Percentiles rank a stretch among this genome's conserved stretches.
These are phyloP conservation scores for Alethe castanea DNA, from an alignment of 2,113 vertebrate genomes.

Conservation along the genomic window DNA sequence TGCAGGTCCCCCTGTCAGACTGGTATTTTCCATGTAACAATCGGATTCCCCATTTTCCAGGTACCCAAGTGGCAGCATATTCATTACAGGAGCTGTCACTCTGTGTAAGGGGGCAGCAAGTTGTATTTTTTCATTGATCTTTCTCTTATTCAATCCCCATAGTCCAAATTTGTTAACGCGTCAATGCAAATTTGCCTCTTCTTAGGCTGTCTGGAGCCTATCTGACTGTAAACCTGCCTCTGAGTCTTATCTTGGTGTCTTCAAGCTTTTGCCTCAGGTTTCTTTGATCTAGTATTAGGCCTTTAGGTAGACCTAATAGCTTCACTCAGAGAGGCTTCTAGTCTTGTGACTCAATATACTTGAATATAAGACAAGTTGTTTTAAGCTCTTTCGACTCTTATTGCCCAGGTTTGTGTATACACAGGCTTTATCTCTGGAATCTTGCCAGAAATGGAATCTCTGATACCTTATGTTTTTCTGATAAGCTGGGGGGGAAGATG, in stretches of 20 bases:
- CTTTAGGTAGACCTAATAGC: neutral
- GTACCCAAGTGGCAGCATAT: neutral
- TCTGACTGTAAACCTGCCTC: neutral
- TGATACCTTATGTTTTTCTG: neutral
- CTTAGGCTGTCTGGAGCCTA: neutral
- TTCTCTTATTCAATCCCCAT: neutral
- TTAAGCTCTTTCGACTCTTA: neutral
- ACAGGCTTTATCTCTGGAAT: neutral
- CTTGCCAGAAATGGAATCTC: neutral
- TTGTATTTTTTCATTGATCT: neutral
- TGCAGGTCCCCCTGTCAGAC: accelerated
- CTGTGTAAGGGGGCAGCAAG: neutral
- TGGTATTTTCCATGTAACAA: accelerated
- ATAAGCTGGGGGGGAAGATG: accelerated
- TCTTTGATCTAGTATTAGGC: neutral
- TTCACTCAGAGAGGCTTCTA: neutral
- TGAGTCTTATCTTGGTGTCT: neutral
- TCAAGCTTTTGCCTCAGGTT: neutral
- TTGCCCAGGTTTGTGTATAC: neutral
- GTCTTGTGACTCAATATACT: neutral
- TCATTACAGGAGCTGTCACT: neutral
- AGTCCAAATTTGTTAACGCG: neutral
- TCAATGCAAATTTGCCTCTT: neutral
- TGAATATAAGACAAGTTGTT: neutral
- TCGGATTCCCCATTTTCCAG: accelerated